A percentile compares a stretch with the other conserved stretches of the same genome.
phyloP scores from a whole-genome alignment of 2,113 vertebrate genomes.

The Fulmarus glacialis region DNA sequence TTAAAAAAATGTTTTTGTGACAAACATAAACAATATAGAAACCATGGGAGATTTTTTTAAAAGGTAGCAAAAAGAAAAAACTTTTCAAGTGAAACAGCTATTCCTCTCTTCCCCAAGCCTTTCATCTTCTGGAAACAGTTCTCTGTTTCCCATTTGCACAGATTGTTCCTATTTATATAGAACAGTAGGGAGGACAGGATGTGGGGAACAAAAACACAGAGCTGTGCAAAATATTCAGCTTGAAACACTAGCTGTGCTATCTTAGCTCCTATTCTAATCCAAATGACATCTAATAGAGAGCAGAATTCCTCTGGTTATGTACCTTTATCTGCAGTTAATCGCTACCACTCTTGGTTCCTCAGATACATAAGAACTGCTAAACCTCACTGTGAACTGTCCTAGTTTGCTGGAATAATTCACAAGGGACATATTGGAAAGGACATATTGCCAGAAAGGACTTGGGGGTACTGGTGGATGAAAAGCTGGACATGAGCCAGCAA shows the following conservation, averaged over 20 bases:
- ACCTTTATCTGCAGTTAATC: not conserved
- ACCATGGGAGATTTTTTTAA: not conserved
- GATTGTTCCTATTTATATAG: not conserved
- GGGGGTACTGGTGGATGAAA: no score
- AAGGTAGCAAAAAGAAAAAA: not conserved
- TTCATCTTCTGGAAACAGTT: not conserved
- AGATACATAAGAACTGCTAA: not conserved
- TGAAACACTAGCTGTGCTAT: not conserved
- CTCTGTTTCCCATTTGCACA: not conserved
- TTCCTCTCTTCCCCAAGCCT: not conserved
- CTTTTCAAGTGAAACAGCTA: not conserved
- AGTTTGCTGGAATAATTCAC: not conserved
- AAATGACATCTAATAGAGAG: not conserved
- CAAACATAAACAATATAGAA: not conserved
- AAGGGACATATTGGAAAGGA: not conserved
- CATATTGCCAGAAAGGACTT: no score
- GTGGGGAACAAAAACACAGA: not conserved
- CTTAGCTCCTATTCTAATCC: not conserved
- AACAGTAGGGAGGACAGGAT: not conserved
- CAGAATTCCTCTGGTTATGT: not conserved
- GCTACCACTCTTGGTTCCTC: not conserved
- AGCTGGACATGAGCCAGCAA: no score
- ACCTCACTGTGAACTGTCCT: not conserved
- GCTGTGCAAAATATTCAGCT: not conserved
- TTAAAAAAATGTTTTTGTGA: not conserved